phyloP scores from a whole-genome alignment of 1,140 invertebrate species.

The Meloidogyne floridensis region DNA sequence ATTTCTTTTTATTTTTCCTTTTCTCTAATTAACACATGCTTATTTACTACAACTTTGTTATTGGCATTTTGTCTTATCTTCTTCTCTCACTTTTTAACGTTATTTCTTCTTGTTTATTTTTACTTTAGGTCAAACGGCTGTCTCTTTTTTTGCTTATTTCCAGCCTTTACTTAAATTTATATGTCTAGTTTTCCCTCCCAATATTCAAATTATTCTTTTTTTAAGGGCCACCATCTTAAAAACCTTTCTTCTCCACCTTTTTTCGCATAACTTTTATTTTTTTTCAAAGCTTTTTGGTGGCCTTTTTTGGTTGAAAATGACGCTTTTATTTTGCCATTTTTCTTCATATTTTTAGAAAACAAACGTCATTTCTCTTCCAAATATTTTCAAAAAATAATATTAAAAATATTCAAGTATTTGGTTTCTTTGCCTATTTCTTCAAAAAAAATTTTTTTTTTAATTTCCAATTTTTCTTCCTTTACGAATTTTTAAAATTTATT shows the following conservation, averaged over 20 bases:
- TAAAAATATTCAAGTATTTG: neutral
- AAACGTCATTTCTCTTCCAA: neutral
- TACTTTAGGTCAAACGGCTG: neutral
- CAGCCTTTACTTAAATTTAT: neutral
- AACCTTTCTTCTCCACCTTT: neutral
- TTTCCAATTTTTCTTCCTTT: too few species aligned
- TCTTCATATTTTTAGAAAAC: neutral
- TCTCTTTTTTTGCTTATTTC: neutral
- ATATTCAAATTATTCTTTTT: slow-evolving; percentile 7
- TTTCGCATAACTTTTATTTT: neutral
- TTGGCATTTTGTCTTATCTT: neutral
- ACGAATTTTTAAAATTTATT: too few species aligned
- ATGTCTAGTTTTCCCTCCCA: neutral
- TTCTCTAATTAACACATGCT: neutral
- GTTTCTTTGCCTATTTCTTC: too few species aligned
- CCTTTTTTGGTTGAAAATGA: neutral
- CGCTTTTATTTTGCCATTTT: neutral
- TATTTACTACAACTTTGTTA: neutral
- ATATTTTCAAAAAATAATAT: neutral
- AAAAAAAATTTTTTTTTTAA: too few species aligned
- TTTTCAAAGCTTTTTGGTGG: neutral
- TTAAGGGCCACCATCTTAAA: neutral
- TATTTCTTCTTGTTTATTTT: neutral
- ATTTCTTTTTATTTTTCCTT: neutral
- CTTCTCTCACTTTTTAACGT: neutral